Conservation (phyloP, 2,888 invertebrate genomes). For the Phyllotreta striolata region DNA sequence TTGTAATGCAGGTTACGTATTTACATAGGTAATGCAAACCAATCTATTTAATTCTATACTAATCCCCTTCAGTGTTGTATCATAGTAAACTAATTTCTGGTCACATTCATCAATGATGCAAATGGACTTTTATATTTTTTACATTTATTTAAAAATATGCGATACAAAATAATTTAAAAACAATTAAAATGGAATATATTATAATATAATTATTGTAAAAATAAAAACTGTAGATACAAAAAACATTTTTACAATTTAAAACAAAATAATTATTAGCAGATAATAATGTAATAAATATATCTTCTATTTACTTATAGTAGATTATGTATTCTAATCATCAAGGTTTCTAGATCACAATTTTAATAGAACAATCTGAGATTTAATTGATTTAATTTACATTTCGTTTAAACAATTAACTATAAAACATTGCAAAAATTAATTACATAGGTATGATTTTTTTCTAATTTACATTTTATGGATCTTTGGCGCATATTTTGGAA, state of each 20-base stretch:
- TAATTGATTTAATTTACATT: conserved; percentile 8
- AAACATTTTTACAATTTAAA: conserved; percentile 13
- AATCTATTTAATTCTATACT: too few relatives aligned
- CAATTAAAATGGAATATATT: conserved; percentile 8
- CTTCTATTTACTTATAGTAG: conserved; percentile 1
- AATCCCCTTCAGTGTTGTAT: too few relatives aligned
- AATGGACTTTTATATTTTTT: background rate
- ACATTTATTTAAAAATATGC: conserved; percentile 14
- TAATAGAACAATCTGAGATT: conserved; percentile 4
- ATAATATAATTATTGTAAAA: conserved; percentile 14
- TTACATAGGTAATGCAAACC: too few relatives aligned
- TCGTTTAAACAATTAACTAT: conserved; percentile 1
- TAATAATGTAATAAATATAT: conserved; percentile 17
- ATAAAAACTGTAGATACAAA: conserved; percentile 15
- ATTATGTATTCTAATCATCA: conserved; percentile 6
- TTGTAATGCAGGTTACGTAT: too few relatives aligned
- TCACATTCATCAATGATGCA: too few relatives aligned
- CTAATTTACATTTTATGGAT: conserved; percentile 2
- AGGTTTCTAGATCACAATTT: conserved; percentile 13
- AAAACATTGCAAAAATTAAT: background rate
- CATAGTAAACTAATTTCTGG: too few relatives aligned
- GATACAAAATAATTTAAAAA: conserved; percentile 20
- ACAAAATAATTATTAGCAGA: conserved; percentile 12
- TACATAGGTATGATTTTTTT: background rate
- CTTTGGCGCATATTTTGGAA: too few relatives aligned